These are phyloP conservation scores for Monarcha castaneiventris DNA, from an alignment of 2,113 vertebrate genomes.

Conservation along the genomic window DNA sequence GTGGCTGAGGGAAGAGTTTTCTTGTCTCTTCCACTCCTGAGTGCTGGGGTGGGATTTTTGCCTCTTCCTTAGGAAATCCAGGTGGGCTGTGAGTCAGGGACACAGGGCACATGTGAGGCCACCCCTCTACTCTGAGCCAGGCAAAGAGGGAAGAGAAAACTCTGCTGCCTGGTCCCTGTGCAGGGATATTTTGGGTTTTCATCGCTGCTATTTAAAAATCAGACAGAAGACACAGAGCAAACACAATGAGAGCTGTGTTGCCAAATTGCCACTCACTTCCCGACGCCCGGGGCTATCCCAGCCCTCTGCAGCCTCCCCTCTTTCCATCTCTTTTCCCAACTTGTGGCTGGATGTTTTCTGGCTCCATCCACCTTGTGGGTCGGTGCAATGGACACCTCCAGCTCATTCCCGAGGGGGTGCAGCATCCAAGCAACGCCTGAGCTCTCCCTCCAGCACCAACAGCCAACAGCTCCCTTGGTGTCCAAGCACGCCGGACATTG, in stretches of 20 bases:
- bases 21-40: not conserved
- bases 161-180: not conserved
- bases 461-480: not conserved
- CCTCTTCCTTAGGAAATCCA: not conserved
- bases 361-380: not conserved
- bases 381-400: not conserved
- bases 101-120: fast-evolving
- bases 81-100: not conserved
- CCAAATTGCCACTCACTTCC: not conserved
- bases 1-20: not conserved
- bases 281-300: fast-evolving
- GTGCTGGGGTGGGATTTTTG: not conserved
- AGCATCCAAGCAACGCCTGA: fast-evolving
- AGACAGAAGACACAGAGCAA: not conserved
- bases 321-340: not conserved
- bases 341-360: not conserved
- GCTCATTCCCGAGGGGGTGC: not conserved
- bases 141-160: not conserved
- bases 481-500: fast-evolving
- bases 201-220: not conserved
- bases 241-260: not conserved
- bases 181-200: not conserved
- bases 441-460: not conserved
- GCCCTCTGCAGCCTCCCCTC: not conserved
- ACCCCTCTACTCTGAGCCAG: not conserved